Evolutionary conservation across 2,113 vertebrate genomes (phyloP), one percentile per base, ranked within the genome.

Genomic region (Alouatta palliata): DNA sequence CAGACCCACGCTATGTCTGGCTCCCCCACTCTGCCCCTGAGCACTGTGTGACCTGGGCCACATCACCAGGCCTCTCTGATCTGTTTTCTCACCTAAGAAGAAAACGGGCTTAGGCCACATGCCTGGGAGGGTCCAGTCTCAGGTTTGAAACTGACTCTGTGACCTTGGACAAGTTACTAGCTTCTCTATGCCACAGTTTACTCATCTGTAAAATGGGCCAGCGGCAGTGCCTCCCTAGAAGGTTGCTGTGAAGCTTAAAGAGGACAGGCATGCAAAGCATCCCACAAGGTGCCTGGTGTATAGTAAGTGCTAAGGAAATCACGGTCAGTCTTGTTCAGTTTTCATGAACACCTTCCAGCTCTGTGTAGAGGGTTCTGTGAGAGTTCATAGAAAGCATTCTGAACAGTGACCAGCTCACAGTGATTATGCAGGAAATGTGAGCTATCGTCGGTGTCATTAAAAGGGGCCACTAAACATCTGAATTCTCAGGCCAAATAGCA

Each of bases 51-150:
- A 54, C 58, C 71, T 5, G 37, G 6, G 30, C 37, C 70, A 82
- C 81, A 56, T 85, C 64, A 82, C 64, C 16, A 87, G 76, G 30
- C 75, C 83, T 91, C 89, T 97, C 73, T 52, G 86, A 73, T 81
- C 86, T 16, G 4, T 47, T 75, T 90, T 79, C 66, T 95, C 73
- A 75, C 52, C 87, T 30, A 84, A 91, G 90, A 95, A 54, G n/a
- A 90, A 80, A 96, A 92, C 12, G 19, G 70, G 30, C 76, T 70
- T 76, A 32, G 66, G n/a, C 6, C 49, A 20, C n/a, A 54, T 5
- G 81, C 11, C 47, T 5, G 6, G 40, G 16, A 80, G 86, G 54
- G 30, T 75, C 54, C 30, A 20, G 20, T 35, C 58, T 32, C 20
- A 70, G 64, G 37, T 86, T n/a, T 81, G 35, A 90, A 95, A 58